Conservation (phyloP, 1,140 invertebrate genomes). For the Pseudomyrmex pallidus region DNA sequence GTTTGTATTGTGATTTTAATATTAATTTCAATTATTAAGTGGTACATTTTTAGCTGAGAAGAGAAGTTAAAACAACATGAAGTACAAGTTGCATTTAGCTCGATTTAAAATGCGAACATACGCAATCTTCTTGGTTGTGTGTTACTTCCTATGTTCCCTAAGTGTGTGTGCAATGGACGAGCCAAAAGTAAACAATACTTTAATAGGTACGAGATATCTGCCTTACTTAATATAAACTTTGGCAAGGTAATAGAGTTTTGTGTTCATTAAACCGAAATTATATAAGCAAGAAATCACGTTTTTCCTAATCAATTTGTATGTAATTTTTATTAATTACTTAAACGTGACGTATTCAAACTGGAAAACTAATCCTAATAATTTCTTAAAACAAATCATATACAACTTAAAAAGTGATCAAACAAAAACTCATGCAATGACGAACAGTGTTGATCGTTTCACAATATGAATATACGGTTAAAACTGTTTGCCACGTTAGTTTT, state of each 20-base stretch:
- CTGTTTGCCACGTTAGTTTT: neutral
- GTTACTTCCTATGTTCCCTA: slow-evolving; percentile 24
- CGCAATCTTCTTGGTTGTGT: slow-evolving; percentile 6
- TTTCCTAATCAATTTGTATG: neutral
- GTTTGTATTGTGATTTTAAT: neutral
- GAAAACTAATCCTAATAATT: neutral
- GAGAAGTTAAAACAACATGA: neutral
- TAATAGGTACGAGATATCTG: slow-evolving; percentile 1
- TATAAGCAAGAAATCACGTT: neutral
- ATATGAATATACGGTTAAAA: neutral
- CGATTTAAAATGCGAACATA: slow-evolving; percentile 25
- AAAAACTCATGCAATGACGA: slow-evolving; percentile 1
- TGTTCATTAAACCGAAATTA: neutral
- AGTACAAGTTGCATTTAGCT: neutral
- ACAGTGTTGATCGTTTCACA: neutral
- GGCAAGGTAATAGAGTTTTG: neutral
- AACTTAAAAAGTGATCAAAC: neutral
- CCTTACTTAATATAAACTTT: neutral
- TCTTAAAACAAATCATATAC: neutral
- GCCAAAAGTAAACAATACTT: neutral
- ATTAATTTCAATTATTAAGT: neutral
- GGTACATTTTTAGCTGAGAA: neutral
- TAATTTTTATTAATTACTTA: neutral
- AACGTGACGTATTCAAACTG: no score
- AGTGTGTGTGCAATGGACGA: slow-evolving; percentile 1